Evolutionary conservation across 2,888 invertebrate species (phyloP), one percentile per base, ranked within the genome.

Genomic region (Tuta absoluta): DNA sequence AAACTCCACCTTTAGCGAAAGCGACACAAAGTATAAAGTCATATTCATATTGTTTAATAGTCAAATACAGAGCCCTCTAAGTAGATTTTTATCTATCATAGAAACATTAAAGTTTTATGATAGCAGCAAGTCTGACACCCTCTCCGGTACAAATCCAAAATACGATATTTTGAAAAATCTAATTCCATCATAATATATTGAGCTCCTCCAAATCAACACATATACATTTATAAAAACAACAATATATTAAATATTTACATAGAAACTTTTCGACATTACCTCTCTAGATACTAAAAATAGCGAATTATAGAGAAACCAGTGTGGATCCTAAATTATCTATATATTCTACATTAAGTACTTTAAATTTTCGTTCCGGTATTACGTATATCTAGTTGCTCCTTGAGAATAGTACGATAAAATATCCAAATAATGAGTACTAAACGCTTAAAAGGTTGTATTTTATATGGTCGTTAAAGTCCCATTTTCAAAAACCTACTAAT

Each of bases 11-110:
- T 56, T 28, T 28, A 86, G 83, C 72, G 70, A 80, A 80, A 77
- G 72, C 76, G 69, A 83, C 80, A 86, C 81, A 86, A 81, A 86
- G 57, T 87, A 88, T 86, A 84, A 83, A 81, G 74, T 75, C 81
- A 81, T 77, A 81, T 56, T 56, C 81, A 81, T 77, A 81, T 78
- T 81, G 77, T 85, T 86, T 91, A 89, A 90, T 91, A 91, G 91
- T 84, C 80, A 87, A 84, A 89, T 89, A 86, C 87, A 91, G 87
- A 90, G 86, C 83, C 85, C 86, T 82, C 82, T 86, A 86, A 77
- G 76, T 87, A 86, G 86, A 85, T 81, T 77, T 80, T 75, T 81
- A 61, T 61, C 61, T 78, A 82, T 79, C 81, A 84, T 84, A 83
- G 79, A 74, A n/a, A 79, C 78, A 75, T 81, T 10, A 41, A 75